These are phyloP conservation scores for rat (Rattus norvegicus) DNA, from an alignment of 2,113 vertebrate genomes.

Conservation along the genomic window DNA sequence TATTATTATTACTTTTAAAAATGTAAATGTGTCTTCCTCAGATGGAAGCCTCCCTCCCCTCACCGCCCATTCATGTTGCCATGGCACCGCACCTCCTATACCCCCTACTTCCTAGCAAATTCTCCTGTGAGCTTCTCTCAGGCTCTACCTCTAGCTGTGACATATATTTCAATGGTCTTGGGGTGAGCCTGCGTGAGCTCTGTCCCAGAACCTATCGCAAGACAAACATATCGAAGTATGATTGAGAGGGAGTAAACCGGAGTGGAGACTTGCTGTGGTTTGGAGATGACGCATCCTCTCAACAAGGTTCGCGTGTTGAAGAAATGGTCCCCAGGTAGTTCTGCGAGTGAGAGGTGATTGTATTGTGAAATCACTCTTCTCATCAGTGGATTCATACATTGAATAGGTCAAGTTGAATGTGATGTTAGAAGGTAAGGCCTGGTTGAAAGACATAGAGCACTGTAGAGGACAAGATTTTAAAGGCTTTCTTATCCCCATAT, in stretches of 20 bases:
- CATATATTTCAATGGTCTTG: not conserved
- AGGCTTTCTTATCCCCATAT: not conserved
- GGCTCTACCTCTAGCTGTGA: not conserved
- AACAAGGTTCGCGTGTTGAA: not conserved
- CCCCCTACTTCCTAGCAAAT: not conserved
- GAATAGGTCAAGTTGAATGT: not conserved
- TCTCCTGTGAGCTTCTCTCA: not conserved
- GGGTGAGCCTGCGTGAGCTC: not conserved
- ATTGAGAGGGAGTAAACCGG: not conserved
- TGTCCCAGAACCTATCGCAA: not conserved
- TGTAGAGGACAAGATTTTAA: not conserved
- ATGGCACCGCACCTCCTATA: not conserved
- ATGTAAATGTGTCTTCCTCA: not conserved
- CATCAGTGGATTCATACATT: not conserved
- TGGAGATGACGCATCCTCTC: not conserved
- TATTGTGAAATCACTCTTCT: not conserved
- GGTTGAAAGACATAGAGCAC: not conserved
- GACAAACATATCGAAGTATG: not conserved
- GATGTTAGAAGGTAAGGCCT: not conserved
- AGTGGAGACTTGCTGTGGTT: not conserved
- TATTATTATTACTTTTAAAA: not conserved
- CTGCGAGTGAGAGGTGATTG: not conserved
- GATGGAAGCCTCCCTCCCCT: not conserved
- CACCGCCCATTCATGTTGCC: not conserved
- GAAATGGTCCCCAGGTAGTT: not conserved